Evolutionary conservation across 1,140 invertebrate species (phyloP), one percentile per base, ranked within the genome.

Genomic region (Phortica variegata): DNA sequence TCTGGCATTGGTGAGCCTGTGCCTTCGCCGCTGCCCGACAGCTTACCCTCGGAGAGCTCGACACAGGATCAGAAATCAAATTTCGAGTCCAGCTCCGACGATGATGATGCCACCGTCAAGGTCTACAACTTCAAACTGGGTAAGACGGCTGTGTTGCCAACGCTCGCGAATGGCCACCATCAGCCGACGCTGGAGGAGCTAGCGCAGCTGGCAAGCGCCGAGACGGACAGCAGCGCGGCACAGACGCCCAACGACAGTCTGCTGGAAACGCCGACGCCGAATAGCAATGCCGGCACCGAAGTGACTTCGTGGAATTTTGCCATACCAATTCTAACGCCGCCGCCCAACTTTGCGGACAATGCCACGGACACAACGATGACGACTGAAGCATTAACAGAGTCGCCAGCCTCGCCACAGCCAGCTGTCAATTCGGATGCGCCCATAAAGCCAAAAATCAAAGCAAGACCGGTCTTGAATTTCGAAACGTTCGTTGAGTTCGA

Each of bases 111-210:
- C 26, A 65, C 68, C 49, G 52, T 75, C 41, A 75, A 76, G 21
- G 65, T 75, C 42, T 76, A 76, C 21, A 74, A 75, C 38, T 70
- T 76, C 5, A 75, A 74, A 54, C 56, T 73, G 20, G 60, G 73
- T 23, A 56, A 75, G 55, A 75, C 73, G 3, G 56, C 68, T 3
- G 51, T 60, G 31, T 61, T 68, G 41, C 23, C 44, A 39, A 13
- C 39, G 29, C n/a, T 9, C 36, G 43, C 51, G n/a, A n/a, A 8
- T n/a, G 12, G 21, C 48, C 34, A 51, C 41, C 26, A 61, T 17
- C 40, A 31, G 4, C 15, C 31, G 13, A 52, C 58, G 34, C 40
- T 70, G 41, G 68, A 57, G 10, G 66, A 68, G 15, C 20, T 72
- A 10, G 49, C 41, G 1, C 51, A 58, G 6, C 33, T 72, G 2